Conservation (phyloP, 2,888 invertebrate genomes). For the Idaea dimidiata region DNA sequence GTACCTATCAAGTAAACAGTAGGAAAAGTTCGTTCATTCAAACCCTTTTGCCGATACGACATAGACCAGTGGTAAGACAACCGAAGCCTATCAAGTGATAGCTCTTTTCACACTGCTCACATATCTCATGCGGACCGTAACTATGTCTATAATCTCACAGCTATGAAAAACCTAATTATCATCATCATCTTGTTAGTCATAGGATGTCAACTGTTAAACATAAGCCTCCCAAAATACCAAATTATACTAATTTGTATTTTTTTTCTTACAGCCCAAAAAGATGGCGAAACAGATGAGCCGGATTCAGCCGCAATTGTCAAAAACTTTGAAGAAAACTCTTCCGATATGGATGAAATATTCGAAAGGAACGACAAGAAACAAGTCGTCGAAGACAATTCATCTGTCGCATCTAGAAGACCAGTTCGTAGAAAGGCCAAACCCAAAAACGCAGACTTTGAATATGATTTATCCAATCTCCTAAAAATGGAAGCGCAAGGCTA, state of each 20-base stretch:
- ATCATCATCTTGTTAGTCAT: too few species aligned
- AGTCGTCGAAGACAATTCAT: slow-evolving; percentile 30
- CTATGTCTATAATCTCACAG: too few species aligned
- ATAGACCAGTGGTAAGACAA: too few species aligned
- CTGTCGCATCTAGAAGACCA: slow-evolving; percentile 75
- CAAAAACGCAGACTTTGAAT: slow-evolving; percentile 86
- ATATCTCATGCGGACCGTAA: too few species aligned
- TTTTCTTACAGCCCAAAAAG: slow-evolving; percentile 46
- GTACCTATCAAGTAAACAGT: too few species aligned
- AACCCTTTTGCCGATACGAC: too few species aligned
- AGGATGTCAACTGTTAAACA: too few species aligned
- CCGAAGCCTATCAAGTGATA: too few species aligned
- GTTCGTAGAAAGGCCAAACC: slow-evolving; percentile 84
- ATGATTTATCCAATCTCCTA: slow-evolving; percentile 82
- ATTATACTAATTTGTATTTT: slow-evolving; percentile 8
- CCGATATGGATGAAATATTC: slow-evolving; percentile 67
- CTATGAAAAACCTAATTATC: too few species aligned
- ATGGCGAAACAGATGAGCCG: slow-evolving; percentile 47
- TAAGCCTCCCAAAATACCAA: too few species aligned
- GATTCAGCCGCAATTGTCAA: slow-evolving; percentile 50
- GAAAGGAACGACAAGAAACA: slow-evolving; percentile 52
- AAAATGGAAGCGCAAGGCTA: slow-evolving; percentile 77
- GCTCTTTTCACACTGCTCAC: too few species aligned
- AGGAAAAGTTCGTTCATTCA: too few species aligned
- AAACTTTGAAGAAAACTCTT: slow-evolving; percentile 71